These are phyloP conservation scores for Pagetopsis macropterus DNA, from an alignment of 2,797 vertebrate species.

Conservation along the genomic window DNA sequence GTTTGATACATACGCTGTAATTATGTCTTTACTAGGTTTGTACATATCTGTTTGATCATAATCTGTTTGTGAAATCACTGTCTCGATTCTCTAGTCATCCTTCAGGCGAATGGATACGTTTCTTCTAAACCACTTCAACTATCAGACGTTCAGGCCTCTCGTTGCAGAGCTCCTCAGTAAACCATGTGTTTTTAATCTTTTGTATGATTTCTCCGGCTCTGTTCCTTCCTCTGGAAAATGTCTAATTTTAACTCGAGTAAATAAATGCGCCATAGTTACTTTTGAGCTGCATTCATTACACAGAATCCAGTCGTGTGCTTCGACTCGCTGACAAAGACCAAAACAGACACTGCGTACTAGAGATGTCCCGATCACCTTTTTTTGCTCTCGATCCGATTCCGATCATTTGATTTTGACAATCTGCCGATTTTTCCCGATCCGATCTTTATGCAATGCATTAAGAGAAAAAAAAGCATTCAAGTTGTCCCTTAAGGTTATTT, in stretches of 20 bases:
- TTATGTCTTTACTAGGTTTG: background rate
- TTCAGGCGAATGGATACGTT: slow-evolving; percentile 38
- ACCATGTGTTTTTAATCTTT: slow-evolving; percentile 76
- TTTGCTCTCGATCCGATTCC: no score
- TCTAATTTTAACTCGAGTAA: slow-evolving; percentile 62
- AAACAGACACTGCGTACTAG: slow-evolving; percentile 60
- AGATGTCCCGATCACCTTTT: background rate
- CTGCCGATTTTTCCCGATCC: no score
- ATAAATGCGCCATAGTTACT: slow-evolving; percentile 63
- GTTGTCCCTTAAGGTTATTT: no score
- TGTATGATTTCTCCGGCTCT: slow-evolving; percentile 59
- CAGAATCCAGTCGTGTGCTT: slow-evolving; percentile 41
- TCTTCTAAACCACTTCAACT: slow-evolving; percentile 49
- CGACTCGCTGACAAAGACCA: slow-evolving; percentile 53
- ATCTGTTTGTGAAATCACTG: background rate
- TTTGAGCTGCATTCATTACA: slow-evolving; percentile 47
- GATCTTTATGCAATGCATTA: no score
- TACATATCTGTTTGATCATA: background rate
- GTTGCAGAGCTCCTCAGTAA: slow-evolving; percentile 26
- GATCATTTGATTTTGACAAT: no score
- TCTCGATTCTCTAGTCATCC: slow-evolving; percentile 19
- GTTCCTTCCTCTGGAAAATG: slow-evolving; percentile 67
- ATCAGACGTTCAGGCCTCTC: slow-evolving; percentile 30
- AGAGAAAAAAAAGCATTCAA: no score
- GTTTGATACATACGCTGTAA: background rate